phyloP scores from a whole-genome alignment of 2,113 vertebrate species.

The Tragulus kanchil region DNA sequence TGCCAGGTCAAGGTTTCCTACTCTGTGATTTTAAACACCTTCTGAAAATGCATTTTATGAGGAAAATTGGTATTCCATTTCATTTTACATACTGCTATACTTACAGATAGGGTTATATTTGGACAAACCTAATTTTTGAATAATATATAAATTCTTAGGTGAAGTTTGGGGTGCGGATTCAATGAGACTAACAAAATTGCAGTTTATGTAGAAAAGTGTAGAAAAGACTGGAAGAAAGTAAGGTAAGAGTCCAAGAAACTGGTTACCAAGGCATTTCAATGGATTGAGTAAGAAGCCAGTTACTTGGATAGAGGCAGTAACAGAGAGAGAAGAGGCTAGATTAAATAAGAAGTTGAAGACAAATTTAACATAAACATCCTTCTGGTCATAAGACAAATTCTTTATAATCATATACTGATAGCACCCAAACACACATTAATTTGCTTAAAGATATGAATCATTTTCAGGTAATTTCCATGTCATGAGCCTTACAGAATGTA shows the following conservation, averaged over 20 bases:
- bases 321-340: not conserved
- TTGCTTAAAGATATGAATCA: not conserved
- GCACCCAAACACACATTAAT: not conserved
- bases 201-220: not conserved
- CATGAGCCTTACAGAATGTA: not conserved
- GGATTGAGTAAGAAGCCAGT: not conserved
- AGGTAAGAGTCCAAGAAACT: not conserved
- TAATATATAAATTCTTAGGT: not conserved
- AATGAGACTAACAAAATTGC: not conserved
- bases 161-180: not conserved
- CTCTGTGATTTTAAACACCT: no score
- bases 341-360: not conserved
- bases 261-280: not conserved
- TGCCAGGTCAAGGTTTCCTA: no score
- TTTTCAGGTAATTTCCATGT: slow-evolving; percentile 5
- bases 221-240: not conserved
- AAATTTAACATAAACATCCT: not conserved
- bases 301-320: not conserved
- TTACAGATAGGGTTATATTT: not conserved
- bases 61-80: not conserved
- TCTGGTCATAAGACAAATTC: not conserved
- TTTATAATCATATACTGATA: not conserved
- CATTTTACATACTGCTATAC: not conserved
- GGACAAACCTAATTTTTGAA: not conserved
- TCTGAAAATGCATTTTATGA: not conserved